phyloP scores from a whole-genome alignment of 2,888 invertebrate genomes.

The Clusia tigrina region DNA sequence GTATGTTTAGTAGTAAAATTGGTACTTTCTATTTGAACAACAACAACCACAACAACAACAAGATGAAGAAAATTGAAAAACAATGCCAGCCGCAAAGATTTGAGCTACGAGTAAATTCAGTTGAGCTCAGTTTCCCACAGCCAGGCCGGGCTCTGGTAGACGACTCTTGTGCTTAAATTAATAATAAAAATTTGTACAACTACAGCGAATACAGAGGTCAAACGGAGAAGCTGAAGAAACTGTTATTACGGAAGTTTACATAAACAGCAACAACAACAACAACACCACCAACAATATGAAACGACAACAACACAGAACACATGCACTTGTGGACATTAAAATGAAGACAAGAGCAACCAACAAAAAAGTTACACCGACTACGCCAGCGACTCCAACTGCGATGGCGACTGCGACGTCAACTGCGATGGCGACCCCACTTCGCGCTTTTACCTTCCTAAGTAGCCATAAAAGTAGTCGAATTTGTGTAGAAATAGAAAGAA shows the following conservation, averaged over 20 bases:
- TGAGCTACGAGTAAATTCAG: too few relatives aligned
- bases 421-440: too few relatives aligned
- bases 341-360: too few relatives aligned
- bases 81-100: not conserved
- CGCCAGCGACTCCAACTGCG: too few relatives aligned
- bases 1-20: not conserved
- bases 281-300: not conserved
- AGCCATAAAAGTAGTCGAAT: not conserved
- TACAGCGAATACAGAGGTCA: not conserved
- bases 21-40: not conserved
- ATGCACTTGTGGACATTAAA: not conserved
- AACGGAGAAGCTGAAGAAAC: not conserved
- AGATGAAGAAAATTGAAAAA: constrained; percentile 4
- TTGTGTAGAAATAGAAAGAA: not conserved
- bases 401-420: too few relatives aligned
- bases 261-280: not conserved
- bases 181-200: constrained; percentile 5
- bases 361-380: too few relatives aligned
- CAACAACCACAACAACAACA: not conserved
- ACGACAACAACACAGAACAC: not conserved
- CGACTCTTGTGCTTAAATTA: constrained; percentile 6
- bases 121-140: constrained; percentile 9
- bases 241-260: constrained; percentile 6
- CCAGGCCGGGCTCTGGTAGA: not conserved
- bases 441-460: too few relatives aligned